A percentile compares a stretch with the other conserved stretches of the same genome.
Evolutionary conservation across 2,888 invertebrate species (phyloP).

Genomic region (Achlya flavicornis): DNA sequence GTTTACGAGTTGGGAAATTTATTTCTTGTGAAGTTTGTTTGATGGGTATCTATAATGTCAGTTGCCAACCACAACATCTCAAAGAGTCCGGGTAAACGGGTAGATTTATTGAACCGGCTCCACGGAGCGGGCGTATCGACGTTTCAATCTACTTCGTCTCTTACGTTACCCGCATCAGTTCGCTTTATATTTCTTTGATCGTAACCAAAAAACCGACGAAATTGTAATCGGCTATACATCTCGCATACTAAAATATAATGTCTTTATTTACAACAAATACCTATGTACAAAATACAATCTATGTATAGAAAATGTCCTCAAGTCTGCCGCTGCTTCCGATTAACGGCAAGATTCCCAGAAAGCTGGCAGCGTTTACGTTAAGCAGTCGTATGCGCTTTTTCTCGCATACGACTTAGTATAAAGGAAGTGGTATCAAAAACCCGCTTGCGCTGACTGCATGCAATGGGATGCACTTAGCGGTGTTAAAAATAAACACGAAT

Average conservation of each 20-base stretch:
- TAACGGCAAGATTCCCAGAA: no score
- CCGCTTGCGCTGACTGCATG: background rate
- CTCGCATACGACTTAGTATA: background rate
- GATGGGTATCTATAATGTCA: slow-evolving; percentile 33
- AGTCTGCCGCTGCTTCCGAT: no score
- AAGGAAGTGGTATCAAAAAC: background rate
- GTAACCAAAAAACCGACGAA: slow-evolving; percentile 31
- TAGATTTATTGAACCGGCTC: slow-evolving; percentile 39
- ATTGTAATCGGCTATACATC: slow-evolving; percentile 18
- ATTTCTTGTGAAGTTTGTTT: slow-evolving; percentile 42
- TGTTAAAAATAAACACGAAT: background rate
- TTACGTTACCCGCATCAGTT: slow-evolving; percentile 41
- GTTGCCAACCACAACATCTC: slow-evolving; percentile 43
- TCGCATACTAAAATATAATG: no score
- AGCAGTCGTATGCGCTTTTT: no score
- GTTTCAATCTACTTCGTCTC: slow-evolving; percentile 43
- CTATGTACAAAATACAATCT: no score
- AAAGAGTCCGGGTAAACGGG: slow-evolving; percentile 39
- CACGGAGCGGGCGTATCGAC: slow-evolving; percentile 39
- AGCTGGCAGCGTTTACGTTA: no score
- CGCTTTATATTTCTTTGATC: slow-evolving; percentile 38
- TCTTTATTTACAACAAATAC: no score
- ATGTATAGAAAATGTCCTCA: no score
- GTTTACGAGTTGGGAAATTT: slow-evolving; percentile 47
- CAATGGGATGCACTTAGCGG: background rate